Base-by-base conservation (phyloP, 1,140 invertebrate species). In the Rhagoletis pomonella region DNA sequence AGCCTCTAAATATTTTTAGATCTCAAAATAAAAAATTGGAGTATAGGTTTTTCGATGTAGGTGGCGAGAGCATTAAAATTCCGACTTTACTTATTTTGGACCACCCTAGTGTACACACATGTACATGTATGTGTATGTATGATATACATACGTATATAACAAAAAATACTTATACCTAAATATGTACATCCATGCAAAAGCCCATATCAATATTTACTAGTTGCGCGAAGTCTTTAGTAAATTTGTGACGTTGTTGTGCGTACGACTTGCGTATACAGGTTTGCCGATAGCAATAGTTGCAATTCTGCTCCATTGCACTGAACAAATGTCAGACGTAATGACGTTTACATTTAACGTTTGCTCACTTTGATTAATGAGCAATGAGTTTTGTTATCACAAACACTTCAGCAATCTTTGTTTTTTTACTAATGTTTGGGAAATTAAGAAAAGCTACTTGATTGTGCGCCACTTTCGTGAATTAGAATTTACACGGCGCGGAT, bases 351-450 rank as follows among this genome's bases (percentile, higher is more conserved):
- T 81, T 14, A 42, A 55, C 73, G n/a, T 81, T 81, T 81, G 19
- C 73, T 81, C 47, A 81, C 47, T 58, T 81, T 81, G 73, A 81
- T 81, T 81, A 81, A 81, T 55, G 73, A 81, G 73, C 73, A 81
- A 55, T 81, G 73, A 81, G 73, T 81, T 44, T 50, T 81, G 73
- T 81, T 81, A 47, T 19, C 47, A 81, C 73, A 55, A 81, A 81
- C 47, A 19, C 73, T 81, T 58, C 47, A 81, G 44, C n/a, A 44
- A 81, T 55, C 47, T 17, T 55, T 55, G 19, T 29, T 29, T 29
- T 29, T 29, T 29, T 29, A 29, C 29, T 81, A 81, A 81, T 81
- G 47, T 55, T 81, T n/a, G 73, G n/a, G 73, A 58, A 81, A 81
- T 81, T 81, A 81, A 29, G 17, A n/a, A 81, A 81, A 39, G 4